Evolutionary conservation across 2,888 invertebrate species (phyloP).

Genomic region (Macrostomum cliftonense): DNA sequence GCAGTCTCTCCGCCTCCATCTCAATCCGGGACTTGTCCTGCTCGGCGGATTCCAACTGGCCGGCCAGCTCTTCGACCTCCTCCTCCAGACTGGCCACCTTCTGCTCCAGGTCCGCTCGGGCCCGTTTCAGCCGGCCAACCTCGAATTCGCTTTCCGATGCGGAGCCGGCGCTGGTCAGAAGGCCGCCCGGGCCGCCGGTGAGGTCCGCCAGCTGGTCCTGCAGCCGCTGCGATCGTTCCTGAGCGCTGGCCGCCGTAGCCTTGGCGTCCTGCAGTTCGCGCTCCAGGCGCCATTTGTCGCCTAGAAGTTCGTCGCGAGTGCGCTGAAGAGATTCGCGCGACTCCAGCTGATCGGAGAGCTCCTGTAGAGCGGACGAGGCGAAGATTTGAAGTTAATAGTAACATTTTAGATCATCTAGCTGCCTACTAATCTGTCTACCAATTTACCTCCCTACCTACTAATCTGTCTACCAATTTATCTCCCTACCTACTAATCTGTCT

Average conservation of each 20-base stretch:
- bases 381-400: no score
- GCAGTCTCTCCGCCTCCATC: no score
- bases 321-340: constrained; percentile 58
- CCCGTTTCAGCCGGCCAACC: constrained; percentile 53
- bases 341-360: constrained; percentile 57
- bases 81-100: constrained; percentile 60
- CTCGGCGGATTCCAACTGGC: constrained; percentile 67
- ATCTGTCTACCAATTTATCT: no score
- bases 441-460: no score
- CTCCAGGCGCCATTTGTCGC: constrained; percentile 70
- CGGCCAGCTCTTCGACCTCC: constrained; percentile 81
- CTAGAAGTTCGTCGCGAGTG: constrained; percentile 63
- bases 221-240: constrained; percentile 80
- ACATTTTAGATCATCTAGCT: no score
- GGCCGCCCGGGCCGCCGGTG: constrained; percentile 37
- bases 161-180: not conserved
- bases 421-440: no score
- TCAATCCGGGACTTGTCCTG: constrained; percentile 39
- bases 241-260: constrained; percentile 49
- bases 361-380: constrained; percentile 43
- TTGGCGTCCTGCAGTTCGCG: constrained; percentile 57
- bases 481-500: no score
- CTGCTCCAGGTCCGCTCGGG: constrained; percentile 66
- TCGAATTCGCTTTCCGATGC: constrained; percentile 9
- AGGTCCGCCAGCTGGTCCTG: constrained; percentile 72